Conservation (phyloP, 2,797 vertebrate species). For the Enteromius unitaeniatus region DNA sequence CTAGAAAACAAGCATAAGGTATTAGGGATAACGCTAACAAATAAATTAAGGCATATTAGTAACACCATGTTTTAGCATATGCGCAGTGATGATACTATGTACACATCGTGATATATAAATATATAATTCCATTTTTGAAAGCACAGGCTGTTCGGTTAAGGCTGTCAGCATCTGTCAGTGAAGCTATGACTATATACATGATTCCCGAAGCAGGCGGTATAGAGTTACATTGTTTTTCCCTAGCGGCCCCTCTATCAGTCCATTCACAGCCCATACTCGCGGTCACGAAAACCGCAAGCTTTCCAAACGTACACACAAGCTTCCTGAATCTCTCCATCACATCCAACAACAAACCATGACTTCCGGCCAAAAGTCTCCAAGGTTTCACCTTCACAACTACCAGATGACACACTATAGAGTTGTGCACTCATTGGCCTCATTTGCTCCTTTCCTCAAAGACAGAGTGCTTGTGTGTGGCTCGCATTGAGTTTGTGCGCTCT, state of each 20-base stretch:
- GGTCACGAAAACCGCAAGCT: constrained; percentile 41
- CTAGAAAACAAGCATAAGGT: not conserved
- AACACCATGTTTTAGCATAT: not conserved
- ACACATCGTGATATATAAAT: not conserved
- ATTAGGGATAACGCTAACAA: not conserved
- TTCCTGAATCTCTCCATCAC: constrained; percentile 11
- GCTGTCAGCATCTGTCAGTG: not conserved
- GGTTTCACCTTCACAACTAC: constrained; percentile 24
- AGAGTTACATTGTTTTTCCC: constrained; percentile 31
- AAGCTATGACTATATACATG: not conserved
- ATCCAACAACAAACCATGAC: constrained; percentile 23
- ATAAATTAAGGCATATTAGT: not conserved
- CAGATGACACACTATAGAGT: not conserved
- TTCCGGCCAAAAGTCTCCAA: constrained; percentile 12
- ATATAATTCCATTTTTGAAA: not conserved
- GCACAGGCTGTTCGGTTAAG: not conserved
- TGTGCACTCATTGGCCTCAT: not conserved
- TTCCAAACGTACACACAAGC: constrained; percentile 34
- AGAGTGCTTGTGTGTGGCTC: not conserved
- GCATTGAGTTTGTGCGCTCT: not conserved
- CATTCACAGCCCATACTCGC: constrained; percentile 20
- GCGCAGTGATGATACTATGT: no score
- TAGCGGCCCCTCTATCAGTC: constrained; percentile 36
- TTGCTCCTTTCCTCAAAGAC: constrained; percentile 22
- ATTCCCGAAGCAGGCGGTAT: constrained; percentile 10